phyloP scores from a whole-genome alignment of 2,113 vertebrate genomes.

The Centropus bengalensis region DNA sequence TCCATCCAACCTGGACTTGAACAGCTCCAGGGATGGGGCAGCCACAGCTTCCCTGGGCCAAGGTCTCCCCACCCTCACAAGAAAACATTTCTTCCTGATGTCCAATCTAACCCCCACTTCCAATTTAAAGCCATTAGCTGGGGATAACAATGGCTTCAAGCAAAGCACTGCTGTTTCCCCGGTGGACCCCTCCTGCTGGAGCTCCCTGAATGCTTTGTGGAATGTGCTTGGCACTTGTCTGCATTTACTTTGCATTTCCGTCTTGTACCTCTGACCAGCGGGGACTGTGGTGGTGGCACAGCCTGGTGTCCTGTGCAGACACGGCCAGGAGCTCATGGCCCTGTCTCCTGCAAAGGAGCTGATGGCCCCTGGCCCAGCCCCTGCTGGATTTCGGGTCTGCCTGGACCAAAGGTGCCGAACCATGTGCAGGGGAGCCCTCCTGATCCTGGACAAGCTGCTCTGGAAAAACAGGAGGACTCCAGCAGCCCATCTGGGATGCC shows the following conservation, averaged over 20 bases:
- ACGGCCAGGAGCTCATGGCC: not conserved
- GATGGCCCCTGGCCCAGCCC: rapidly evolving
- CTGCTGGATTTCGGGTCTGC: not conserved
- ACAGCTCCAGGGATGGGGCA: no score
- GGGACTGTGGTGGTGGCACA: not conserved
- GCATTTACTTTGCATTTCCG: not conserved
- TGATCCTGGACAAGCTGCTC: not conserved
- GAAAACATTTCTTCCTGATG: no score
- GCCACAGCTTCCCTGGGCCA: no score
- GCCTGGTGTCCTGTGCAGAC: not conserved
- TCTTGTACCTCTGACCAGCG: not conserved
- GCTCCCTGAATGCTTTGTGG: not conserved
- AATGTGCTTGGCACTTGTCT: not conserved
- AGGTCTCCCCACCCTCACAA: no score
- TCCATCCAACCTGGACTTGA: no score
- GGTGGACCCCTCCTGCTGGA: not conserved
- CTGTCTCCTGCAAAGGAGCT: not conserved
- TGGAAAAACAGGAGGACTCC: not conserved
- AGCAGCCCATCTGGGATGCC: not conserved
- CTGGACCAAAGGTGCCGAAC: not conserved
- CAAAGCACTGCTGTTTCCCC: rapidly evolving
- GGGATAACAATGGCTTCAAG: not conserved
- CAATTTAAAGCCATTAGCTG: no score
- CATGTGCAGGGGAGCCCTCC: not conserved
- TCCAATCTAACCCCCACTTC: no score